phyloP scores from a whole-genome alignment of 1,140 invertebrate genomes.

The Gryllus bimaculatus region DNA sequence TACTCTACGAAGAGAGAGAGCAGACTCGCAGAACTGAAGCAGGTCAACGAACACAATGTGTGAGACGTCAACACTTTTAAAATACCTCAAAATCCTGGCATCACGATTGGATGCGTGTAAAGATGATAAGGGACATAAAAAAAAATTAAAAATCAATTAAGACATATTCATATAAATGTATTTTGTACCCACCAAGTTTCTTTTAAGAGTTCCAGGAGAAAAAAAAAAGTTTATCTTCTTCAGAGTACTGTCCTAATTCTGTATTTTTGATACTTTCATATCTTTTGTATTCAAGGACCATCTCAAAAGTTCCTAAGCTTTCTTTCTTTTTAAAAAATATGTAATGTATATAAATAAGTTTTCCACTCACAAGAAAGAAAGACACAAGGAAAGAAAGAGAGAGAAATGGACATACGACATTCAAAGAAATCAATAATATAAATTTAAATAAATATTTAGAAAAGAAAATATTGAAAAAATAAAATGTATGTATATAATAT shows the following conservation, averaged over 20 bases:
- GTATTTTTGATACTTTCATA: not conserved
- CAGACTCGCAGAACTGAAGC: not conserved
- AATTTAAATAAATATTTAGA: constrained; percentile 34
- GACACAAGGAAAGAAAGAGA: constrained; percentile 17
- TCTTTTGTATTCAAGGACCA: constrained; percentile 66
- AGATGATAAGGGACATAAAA: constrained; percentile 36
- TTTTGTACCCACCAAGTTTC: constrained; percentile 16
- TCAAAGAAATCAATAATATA: constrained; percentile 28
- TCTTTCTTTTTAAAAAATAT: constrained; percentile 10
- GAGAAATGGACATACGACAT: constrained; percentile 23
- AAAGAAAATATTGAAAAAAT: constrained; percentile 7
- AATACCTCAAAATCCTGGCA: constrained; percentile 62
- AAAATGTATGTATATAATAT: constrained; percentile 14
- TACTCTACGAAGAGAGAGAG: constrained; percentile 20
- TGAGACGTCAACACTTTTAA: constrained; percentile 11
- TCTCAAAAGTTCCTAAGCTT: constrained; percentile 89
- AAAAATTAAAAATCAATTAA: constrained; percentile 11
- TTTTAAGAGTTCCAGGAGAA: constrained; percentile 3
- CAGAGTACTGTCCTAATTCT: not conserved
- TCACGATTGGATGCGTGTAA: constrained; percentile 32
- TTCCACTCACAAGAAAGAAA: constrained; percentile 20
- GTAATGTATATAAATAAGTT: constrained; percentile 16
- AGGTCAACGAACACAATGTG: constrained; percentile 18
- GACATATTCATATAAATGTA: constrained; percentile 6
- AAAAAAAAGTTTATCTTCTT: constrained; percentile 6